Evolutionary conservation across 2,113 vertebrate genomes (phyloP), one percentile per base, ranked within the genome.

Genomic region (Gobius niger): DNA sequence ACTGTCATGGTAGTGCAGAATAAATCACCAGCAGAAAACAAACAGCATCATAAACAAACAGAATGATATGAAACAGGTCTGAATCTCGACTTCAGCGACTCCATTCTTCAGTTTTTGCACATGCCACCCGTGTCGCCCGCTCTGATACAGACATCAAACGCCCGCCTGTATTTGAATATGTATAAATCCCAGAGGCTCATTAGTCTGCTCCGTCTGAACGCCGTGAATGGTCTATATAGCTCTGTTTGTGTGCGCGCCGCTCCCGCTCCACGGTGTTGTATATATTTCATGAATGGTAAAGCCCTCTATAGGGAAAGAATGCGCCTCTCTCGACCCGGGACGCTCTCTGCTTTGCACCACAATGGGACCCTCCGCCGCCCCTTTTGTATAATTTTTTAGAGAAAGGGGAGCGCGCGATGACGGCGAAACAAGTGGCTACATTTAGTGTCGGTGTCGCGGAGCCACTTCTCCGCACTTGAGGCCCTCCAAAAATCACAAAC

Each of bases 261-360:
- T 9, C n/a, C n/a, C 60, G 64, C 53, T 41, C 18, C 56, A 15
- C 19, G 47, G 50, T 63, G 53, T 50, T 59, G 62, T 49, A 40
- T 70, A 53, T n/a, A 19, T 64, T 16, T 61, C 8, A 52, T 52
- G 16, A 52, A 52, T 52, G 51, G 16, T 56, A 12, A 4, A 47
- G 44, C 67, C n/a, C 0, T 63, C 53, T 71, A 65, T 44, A 72
- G 62, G 70, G 60, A 70, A 73, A 68, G 72, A 44, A 0, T 76
- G 70, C 52, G 72, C 59, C 62, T 49, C 72, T 74, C 70, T 81
- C 46, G 44, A 82, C 79, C 72, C 40, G 67, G 78, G 82, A 42
- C 65, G 79, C 87, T 40, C 34, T 76, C 78, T 80, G 73, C 66
- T 88, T 89, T 88, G 78, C 87, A 89, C 84, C 84, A 88, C 83